Percentiles rank a stretch among this genome's conserved stretches.
Evolutionary conservation across 2,888 invertebrate species (phyloP).

Genomic region (Julus scandinavius): DNA sequence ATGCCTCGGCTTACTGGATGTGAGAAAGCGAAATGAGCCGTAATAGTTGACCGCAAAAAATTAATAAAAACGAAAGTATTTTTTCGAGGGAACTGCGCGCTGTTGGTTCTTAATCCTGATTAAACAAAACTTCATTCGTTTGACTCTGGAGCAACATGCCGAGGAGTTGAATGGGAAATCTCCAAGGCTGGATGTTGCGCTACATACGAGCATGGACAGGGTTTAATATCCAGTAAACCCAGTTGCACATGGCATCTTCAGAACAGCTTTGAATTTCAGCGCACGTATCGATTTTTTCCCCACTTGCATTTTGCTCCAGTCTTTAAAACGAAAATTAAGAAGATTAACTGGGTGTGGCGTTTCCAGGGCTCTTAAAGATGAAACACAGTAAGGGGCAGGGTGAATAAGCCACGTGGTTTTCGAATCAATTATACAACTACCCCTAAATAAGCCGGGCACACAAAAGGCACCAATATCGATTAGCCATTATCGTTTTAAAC

Average conservation of each 20-base stretch:
- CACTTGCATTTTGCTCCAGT: neutral
- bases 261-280: neutral
- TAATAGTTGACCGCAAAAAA: neutral
- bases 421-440: neutral
- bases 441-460: neutral
- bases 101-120: neutral
- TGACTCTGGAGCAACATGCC: neutral
- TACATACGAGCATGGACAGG: neutral
- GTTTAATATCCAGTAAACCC: neutral
- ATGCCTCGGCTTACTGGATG: neutral
- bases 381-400: neutral
- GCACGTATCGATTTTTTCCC: neutral
- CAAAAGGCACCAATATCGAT: neutral
- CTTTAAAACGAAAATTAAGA: slow-evolving; percentile 18
- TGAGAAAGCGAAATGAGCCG: neutral
- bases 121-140: neutral
- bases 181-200: neutral
- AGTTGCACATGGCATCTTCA: neutral
- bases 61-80: neutral
- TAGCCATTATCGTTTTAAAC: neutral
- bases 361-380: slow-evolving; percentile 11
- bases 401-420: neutral
- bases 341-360: slow-evolving; percentile 10
- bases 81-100: neutral
- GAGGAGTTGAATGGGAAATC: neutral